Conservation (phyloP, 2,113 vertebrate species). For the Takifugu bimaculatus region DNA sequence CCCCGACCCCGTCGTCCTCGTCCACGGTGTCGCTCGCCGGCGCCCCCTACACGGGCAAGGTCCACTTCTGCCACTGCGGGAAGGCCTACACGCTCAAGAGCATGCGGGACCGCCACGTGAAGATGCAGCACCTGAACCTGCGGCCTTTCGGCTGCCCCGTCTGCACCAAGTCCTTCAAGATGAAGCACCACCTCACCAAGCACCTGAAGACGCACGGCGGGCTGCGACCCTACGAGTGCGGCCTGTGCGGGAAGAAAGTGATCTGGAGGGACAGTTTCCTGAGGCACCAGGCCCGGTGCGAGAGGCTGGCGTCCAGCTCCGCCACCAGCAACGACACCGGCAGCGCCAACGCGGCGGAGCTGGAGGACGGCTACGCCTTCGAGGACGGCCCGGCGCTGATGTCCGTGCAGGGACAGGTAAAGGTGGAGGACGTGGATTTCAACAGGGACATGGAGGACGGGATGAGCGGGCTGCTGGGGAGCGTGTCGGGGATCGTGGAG, state of each 20-base stretch:
- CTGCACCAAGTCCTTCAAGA: conserved; percentile 80
- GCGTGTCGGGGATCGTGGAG: conserved; percentile 53
- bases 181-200: conserved; percentile 82
- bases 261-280: conserved; percentile 81
- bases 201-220: conserved; percentile 80
- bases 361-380: conserved; percentile 42
- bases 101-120: conserved; percentile 80
- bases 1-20: conserved; percentile 52
- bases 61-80: conserved; percentile 80
- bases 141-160: conserved; percentile 78
- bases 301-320: conserved; percentile 59
- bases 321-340: not conserved
- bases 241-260: conserved; percentile 77
- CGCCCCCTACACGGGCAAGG: conserved; percentile 67
- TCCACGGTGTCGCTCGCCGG: conserved; percentile 68
- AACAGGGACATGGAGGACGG: conserved; percentile 53
- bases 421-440: conserved; percentile 72
- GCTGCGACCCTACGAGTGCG: conserved; percentile 75
- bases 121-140: conserved; percentile 81
- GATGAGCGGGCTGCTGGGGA: conserved; percentile 52
- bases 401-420: conserved; percentile 58
- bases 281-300: conserved; percentile 74
- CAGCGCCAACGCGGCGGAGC: not conserved
- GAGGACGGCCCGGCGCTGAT: conserved; percentile 57
- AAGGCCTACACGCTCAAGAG: conserved; percentile 81